Conservation (phyloP, 2,797 vertebrate species). For the Mus caroli region DNA sequence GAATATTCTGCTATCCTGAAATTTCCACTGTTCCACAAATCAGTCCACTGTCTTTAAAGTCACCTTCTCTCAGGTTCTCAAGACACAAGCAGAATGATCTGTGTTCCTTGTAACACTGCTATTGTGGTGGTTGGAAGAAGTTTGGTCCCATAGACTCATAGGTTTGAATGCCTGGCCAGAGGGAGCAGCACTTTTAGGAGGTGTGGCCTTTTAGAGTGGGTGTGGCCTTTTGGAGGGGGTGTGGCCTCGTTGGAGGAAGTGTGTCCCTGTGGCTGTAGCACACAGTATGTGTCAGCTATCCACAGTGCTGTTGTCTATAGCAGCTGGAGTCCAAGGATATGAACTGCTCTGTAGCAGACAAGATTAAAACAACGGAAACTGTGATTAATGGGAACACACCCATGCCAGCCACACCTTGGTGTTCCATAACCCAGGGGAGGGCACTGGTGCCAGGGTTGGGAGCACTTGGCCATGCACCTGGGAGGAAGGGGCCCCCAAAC, state of each 20-base stretch:
- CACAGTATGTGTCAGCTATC: fast-evolving
- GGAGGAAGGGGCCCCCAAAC: background rate
- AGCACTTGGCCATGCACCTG: fast-evolving
- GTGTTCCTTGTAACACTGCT: background rate
- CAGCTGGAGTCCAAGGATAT: background rate
- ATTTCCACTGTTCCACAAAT: background rate
- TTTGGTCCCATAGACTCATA: background rate
- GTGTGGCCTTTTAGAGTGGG: background rate
- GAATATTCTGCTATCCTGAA: background rate
- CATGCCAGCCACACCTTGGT: fast-evolving
- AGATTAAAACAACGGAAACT: background rate
- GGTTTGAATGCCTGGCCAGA: background rate
- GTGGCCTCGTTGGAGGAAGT: background rate
- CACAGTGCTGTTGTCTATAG: background rate
- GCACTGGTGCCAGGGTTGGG: background rate
- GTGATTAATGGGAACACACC: background rate
- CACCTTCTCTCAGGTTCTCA: background rate
- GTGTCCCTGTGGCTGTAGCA: fast-evolving
- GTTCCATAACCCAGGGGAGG: background rate
- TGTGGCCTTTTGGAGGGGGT: background rate
- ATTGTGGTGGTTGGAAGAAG: background rate
- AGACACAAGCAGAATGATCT: background rate
- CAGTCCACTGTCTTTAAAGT: background rate
- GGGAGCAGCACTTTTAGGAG: background rate
- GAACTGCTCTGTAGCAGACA: background rate